These are phyloP conservation scores for Listronotus bonariensis DNA, from an alignment of 1,140 invertebrate genomes.

Conservation along the genomic window DNA sequence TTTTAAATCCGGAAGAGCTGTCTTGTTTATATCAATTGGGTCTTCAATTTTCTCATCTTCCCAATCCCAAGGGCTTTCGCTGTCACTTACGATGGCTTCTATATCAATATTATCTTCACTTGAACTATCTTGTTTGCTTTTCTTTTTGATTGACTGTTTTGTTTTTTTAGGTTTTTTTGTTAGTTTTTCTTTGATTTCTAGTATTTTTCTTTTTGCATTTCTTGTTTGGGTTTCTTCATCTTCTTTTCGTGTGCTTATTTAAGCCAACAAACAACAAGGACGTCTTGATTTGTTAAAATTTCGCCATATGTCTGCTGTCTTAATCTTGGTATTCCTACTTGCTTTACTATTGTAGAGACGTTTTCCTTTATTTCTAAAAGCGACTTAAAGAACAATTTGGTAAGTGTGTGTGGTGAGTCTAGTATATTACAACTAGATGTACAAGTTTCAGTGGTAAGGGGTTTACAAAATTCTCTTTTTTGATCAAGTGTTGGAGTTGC, in stretches of 20 bases:
- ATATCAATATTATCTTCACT: not conserved
- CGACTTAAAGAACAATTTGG: conserved; percentile 7
- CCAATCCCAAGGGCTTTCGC: conserved; percentile 7
- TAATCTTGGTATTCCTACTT: conserved; percentile 22
- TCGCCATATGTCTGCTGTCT: conserved; percentile 2
- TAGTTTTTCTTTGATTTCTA: not conserved
- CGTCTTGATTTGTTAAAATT: conserved; percentile 1
- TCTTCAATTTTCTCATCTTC: conserved; percentile 1
- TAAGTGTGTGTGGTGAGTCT: too few species aligned
- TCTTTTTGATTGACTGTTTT: conserved; percentile 4
- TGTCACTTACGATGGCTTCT: not conserved
- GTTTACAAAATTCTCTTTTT: too few species aligned
- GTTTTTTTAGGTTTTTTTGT: not conserved
- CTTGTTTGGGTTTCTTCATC: conserved; percentile 2
- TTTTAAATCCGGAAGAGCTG: conserved; percentile 1
- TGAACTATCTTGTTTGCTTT: conserved; percentile 1
- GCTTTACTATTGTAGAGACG: conserved; percentile 1
- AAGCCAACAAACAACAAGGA: not conserved
- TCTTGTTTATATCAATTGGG: not conserved
- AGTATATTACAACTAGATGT: too few species aligned
- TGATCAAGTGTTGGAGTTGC: too few species aligned
- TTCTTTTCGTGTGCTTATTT: conserved; percentile 12
- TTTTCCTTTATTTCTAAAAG: conserved; percentile 12
- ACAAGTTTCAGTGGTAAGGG: too few species aligned
- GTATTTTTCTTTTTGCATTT: not conserved